phyloP scores from a whole-genome alignment of 2,888 invertebrate species.

The Bibio marci region DNA sequence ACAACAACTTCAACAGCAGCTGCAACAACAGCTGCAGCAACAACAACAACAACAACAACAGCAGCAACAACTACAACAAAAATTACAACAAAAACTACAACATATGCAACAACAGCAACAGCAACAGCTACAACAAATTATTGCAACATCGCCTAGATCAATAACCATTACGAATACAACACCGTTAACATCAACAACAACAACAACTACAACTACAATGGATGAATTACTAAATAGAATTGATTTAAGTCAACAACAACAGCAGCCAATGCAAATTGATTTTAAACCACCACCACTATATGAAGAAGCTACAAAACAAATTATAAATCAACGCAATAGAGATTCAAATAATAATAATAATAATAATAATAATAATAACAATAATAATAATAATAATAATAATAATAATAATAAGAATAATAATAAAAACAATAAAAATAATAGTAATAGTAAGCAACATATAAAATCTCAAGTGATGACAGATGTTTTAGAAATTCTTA shows the following conservation, averaged over 20 bases:
- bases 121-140: slow-evolving; percentile 15
- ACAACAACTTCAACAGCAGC: slow-evolving; percentile 19
- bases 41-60: slow-evolving; percentile 16
- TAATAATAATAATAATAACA: slow-evolving; percentile 14
- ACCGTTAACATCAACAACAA: no score
- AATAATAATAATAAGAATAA: no score
- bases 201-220: background rate
- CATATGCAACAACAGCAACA: slow-evolving; percentile 18
- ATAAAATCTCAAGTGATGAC: slow-evolving; percentile 28
- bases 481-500: slow-evolving; percentile 84
- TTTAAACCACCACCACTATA: slow-evolving; percentile 46
- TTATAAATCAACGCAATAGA: slow-evolving; percentile 25
- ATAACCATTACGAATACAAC: background rate
- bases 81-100: slow-evolving; percentile 19
- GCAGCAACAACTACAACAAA: slow-evolving; percentile 9
- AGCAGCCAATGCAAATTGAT: slow-evolving; percentile 12
- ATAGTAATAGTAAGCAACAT: slow-evolving; percentile 8
- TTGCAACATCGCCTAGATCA: slow-evolving; percentile 6
- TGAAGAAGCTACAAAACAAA: slow-evolving; percentile 48
- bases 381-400: slow-evolving; percentile 5
- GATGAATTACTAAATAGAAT: no score
- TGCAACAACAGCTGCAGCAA: slow-evolving; percentile 13
- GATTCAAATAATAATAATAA: no score
- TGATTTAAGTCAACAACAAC: slow-evolving; percentile 5
- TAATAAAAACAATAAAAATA: slow-evolving; percentile 9